Percentiles rank a stretch among this genome's conserved stretches.
These are phyloP conservation scores for sheep (Ovis aries) DNA, from an alignment of 2,113 vertebrate species.

Conservation along the genomic window ARS-UI_Ramb_v3.0 NC_056056.1:87608501-87609000, in stretches of 20 bases:
- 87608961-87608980: neutral
- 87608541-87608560: neutral
- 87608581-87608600: neutral
- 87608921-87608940: neutral
- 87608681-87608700: neutral
- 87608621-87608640: neutral
- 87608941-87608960: neutral
- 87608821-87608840: neutral
- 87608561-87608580: neutral
- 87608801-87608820: neutral
- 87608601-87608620: no score
- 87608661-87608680: neutral
- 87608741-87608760: neutral
- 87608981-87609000: neutral
- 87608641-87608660: neutral
- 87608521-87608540: neutral
- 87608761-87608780: neutral
- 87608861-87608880: neutral
- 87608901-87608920: neutral
- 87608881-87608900: neutral
- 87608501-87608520: neutral
- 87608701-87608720: neutral
- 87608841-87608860: neutral
- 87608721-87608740: neutral
- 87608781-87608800: neutral